These are phyloP conservation scores for Fregata magnificens DNA, from an alignment of 2,113 vertebrate species.

Conservation along the genomic window DNA sequence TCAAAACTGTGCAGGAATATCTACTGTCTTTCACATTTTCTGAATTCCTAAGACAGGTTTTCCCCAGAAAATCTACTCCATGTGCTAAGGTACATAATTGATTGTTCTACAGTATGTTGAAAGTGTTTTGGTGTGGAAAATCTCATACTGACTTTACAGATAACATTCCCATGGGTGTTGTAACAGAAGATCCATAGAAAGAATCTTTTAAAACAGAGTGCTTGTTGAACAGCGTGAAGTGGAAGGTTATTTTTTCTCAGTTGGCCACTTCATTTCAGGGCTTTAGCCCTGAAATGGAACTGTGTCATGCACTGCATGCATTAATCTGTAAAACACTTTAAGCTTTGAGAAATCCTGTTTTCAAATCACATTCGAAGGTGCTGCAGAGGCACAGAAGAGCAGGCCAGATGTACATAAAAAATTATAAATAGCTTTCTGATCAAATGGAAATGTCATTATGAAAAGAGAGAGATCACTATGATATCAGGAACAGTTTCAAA, in stretches of 20 bases:
- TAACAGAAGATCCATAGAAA: not conserved
- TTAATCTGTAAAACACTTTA: constrained; percentile 18
- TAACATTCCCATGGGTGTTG: not conserved
- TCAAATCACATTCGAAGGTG: not conserved
- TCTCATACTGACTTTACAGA: not conserved
- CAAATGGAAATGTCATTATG: not conserved
- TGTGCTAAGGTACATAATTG: not conserved
- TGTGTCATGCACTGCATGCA: not conserved
- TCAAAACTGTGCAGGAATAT: not conserved
- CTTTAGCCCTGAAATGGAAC: not conserved
- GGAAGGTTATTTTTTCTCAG: not conserved
- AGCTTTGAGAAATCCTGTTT: constrained; percentile 34
- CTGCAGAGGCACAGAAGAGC: not conserved
- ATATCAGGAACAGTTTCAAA: not conserved
- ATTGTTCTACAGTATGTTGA: not conserved
- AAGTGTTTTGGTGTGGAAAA: not conserved
- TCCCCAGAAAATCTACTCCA: not conserved
- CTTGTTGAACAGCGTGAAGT: not conserved
- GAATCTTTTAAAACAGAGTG: not conserved
- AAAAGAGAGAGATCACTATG: not conserved
- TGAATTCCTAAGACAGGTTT: not conserved
- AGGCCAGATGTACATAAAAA: not conserved
- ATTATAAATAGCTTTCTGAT: not conserved
- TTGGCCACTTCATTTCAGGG: not conserved
- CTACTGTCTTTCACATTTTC: not conserved